These are phyloP conservation scores for Drosophila sucinea DNA, from an alignment of 1,140 invertebrate species.

Conservation along the genomic window DNA sequence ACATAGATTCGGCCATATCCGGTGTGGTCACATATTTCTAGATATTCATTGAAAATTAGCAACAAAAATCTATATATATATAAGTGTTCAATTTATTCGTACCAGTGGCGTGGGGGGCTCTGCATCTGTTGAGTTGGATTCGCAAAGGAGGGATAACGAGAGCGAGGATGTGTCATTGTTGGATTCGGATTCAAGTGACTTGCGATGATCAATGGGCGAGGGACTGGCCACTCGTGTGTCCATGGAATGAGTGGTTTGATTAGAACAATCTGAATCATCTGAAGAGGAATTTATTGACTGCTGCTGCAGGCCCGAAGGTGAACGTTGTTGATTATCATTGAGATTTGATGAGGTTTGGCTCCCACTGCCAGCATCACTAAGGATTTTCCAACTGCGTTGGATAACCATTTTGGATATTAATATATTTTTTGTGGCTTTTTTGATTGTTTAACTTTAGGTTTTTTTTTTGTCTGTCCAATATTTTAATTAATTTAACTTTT, in stretches of 20 bases:
- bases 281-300: conserved; percentile 63
- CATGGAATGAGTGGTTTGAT: conserved; percentile 80
- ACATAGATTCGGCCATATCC: conserved; percentile 76
- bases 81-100: not conserved
- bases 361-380: conserved; percentile 58
- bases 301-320: conserved; percentile 61
- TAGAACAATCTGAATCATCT: conserved; percentile 79
- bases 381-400: conserved; percentile 79
- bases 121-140: conserved; percentile 36
- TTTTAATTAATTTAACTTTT: conserved; percentile 8
- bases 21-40: conserved; percentile 78
- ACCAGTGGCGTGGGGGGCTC: conserved; percentile 48
- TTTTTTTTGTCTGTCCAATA: not conserved
- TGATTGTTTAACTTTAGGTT: conserved; percentile 1
- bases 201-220: conserved; percentile 21
- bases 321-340: conserved; percentile 63
- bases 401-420: conserved; percentile 64
- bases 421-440: not conserved
- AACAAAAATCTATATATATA: not conserved
- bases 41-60: not conserved
- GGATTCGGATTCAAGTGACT: conserved; percentile 35
- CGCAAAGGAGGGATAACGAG: conserved; percentile 33
- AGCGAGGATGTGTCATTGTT: conserved; percentile 18
- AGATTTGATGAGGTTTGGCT: conserved; percentile 36
- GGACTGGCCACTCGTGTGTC: conserved; percentile 74